Evolutionary conservation across 2,113 vertebrate species (phyloP).

Genomic region (Rhineura floridana): DNA sequence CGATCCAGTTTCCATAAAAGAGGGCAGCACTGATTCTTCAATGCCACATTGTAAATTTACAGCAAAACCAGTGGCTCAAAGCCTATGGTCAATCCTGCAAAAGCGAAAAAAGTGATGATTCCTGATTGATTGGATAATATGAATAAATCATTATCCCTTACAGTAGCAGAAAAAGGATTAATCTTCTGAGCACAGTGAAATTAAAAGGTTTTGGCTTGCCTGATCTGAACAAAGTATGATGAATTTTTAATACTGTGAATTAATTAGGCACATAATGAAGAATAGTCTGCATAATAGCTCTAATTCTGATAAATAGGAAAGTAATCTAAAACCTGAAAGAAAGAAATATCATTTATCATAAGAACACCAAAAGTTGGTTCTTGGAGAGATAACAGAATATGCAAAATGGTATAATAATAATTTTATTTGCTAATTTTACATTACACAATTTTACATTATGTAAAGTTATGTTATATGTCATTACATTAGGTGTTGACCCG

Average conservation of each 20-base stretch:
- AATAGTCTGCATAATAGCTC: slow-evolving; percentile 66
- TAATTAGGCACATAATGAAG: slow-evolving; percentile 80
- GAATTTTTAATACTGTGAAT: slow-evolving; percentile 81
- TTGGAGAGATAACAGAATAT: slow-evolving; percentile 69
- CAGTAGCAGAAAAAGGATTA: slow-evolving; percentile 62
- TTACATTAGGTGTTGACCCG: slow-evolving; percentile 77
- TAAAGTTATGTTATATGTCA: slow-evolving; percentile 58
- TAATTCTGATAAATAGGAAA: slow-evolving; percentile 81
- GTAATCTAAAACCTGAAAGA: slow-evolving; percentile 70
- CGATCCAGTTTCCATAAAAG: neutral
- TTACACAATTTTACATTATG: slow-evolving; percentile 18
- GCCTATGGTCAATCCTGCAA: slow-evolving; percentile 29
- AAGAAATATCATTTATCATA: slow-evolving; percentile 81
- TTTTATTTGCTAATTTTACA: slow-evolving; percentile 70
- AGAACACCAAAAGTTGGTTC: slow-evolving; percentile 77
- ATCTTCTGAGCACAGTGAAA: slow-evolving; percentile 71
- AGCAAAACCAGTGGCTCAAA: slow-evolving; percentile 17
- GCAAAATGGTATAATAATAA: slow-evolving; percentile 68
- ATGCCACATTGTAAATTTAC: slow-evolving; percentile 48
- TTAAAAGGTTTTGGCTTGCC: slow-evolving; percentile 72
- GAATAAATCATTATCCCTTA: slow-evolving; percentile 67
- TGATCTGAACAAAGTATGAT: slow-evolving; percentile 74
- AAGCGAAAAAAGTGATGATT: slow-evolving; percentile 18
- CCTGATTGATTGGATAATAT: slow-evolving; percentile 62
- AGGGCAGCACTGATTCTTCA: neutral